These are phyloP conservation scores for Protaetia brevitarsis DNA, from an alignment of 1,140 invertebrate genomes.

Conservation along the genomic window DNA sequence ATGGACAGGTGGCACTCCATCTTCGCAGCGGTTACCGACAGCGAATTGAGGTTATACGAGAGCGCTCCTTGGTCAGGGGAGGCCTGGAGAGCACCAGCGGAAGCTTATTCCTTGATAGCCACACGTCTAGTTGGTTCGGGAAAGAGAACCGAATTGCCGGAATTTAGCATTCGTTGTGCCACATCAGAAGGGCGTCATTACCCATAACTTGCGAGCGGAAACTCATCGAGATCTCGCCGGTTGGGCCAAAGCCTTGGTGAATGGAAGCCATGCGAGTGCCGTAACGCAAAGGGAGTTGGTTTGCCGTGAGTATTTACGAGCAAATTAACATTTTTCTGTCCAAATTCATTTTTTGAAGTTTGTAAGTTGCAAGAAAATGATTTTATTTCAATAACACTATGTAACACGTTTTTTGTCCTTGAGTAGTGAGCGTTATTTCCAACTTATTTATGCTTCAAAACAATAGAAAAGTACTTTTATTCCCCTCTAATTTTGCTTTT, in stretches of 20 bases:
- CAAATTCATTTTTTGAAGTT: too few species aligned
- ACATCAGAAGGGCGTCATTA: slow-evolving; percentile 85
- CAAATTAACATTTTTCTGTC: neutral
- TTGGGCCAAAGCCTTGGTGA: slow-evolving; percentile 89
- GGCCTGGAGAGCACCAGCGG: slow-evolving; percentile 89
- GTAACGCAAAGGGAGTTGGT: slow-evolving; percentile 58
- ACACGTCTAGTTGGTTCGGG: slow-evolving; percentile 63
- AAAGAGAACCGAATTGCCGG: slow-evolving; percentile 66
- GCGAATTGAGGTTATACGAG: slow-evolving; percentile 90
- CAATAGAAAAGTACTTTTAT: too few species aligned
- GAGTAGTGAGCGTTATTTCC: too few species aligned
- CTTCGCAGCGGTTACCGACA: slow-evolving; percentile 90
- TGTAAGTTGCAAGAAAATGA: too few species aligned
- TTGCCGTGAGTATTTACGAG: slow-evolving; percentile 57
- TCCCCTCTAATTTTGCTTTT: too few species aligned
- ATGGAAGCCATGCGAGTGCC: slow-evolving; percentile 81
- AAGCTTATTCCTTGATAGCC: slow-evolving; percentile 85
- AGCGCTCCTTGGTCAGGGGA: slow-evolving; percentile 94
- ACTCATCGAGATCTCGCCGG: slow-evolving; percentile 89
- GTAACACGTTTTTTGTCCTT: too few species aligned
- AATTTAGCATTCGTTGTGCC: slow-evolving; percentile 89
- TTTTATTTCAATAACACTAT: too few species aligned
- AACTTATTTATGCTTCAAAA: too few species aligned
- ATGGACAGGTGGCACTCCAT: slow-evolving; percentile 74
- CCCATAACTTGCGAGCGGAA: slow-evolving; percentile 86